These are phyloP conservation scores for Onthophagus sagittarius DNA, from an alignment of 2,888 invertebrate species.

Conservation along the genomic window DNA sequence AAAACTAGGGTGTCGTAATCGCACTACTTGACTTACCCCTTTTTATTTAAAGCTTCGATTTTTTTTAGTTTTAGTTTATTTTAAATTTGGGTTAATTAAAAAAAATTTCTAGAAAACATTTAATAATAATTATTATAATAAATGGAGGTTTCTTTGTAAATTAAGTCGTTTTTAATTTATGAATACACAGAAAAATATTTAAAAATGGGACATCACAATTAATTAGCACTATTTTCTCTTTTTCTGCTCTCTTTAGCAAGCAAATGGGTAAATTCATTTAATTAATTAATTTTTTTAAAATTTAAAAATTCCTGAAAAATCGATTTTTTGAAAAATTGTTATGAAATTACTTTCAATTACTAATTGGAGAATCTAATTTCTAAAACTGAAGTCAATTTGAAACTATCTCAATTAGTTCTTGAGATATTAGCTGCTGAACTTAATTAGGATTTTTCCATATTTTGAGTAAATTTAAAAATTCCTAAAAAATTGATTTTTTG, in stretches of 20 bases:
- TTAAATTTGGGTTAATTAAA: not conserved
- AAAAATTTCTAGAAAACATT: slow-evolving; percentile 1
- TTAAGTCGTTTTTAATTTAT: too few species aligned
- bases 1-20: not conserved
- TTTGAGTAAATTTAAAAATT: too few species aligned
- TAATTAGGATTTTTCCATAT: too few species aligned
- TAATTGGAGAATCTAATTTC: too few species aligned
- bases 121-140: slow-evolving; percentile 3
- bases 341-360: too few species aligned
- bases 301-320: too few species aligned
- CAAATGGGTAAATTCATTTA: not conserved
- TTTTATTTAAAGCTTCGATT: not conserved
- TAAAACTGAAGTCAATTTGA: too few species aligned
- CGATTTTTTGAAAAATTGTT: too few species aligned
- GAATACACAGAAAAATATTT: slow-evolving; percentile 1
- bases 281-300: too few species aligned
- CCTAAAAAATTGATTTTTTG: too few species aligned
- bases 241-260: not conserved
- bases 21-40: not conserved
- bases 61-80: not conserved
- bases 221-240: not conserved
- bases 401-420: too few species aligned
- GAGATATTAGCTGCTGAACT: too few species aligned
- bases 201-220: not conserved
- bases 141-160: not conserved